Conservation (phyloP, 2,797 vertebrate species). For the Acomys russatus region DNA sequence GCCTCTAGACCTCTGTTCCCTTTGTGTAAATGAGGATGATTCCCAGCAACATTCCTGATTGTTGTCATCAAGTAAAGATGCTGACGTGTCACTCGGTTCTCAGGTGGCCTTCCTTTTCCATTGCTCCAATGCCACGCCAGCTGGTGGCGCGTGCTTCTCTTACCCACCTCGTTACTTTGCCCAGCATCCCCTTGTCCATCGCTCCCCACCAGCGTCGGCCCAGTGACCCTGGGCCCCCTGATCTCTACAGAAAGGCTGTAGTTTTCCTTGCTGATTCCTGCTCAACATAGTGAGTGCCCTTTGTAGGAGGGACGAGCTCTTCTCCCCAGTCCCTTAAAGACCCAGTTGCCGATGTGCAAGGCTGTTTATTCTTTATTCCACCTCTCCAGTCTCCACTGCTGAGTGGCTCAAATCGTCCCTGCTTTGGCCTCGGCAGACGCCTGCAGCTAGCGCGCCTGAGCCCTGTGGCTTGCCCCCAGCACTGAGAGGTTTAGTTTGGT, state of each 20-base stretch:
- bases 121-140: background rate
- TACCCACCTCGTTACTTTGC: fast-evolving
- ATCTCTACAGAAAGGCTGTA: background rate
- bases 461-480: too few species aligned
- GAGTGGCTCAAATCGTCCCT: background rate
- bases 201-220: too few species aligned
- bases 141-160: fast-evolving
- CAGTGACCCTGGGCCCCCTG: too few species aligned
- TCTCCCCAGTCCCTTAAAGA: too few species aligned
- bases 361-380: background rate
- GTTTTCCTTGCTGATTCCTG: background rate
- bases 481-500: background rate
- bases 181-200: background rate
- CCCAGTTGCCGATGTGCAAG: background rate
- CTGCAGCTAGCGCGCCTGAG: fast-evolving
- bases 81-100: fast-evolving
- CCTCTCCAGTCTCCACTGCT: background rate
- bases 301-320: background rate
- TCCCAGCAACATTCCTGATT: background rate
- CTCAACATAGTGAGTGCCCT: too few species aligned
- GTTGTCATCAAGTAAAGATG: too few species aligned
- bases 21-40: background rate
- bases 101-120: background rate
- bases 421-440: fast-evolving
- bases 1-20: background rate